A percentile compares a stretch with the other conserved stretches of the same genome.
Evolutionary conservation across 1,140 invertebrate genomes (phyloP).

Genomic region (Zaprionus ghesquierei): DNA sequence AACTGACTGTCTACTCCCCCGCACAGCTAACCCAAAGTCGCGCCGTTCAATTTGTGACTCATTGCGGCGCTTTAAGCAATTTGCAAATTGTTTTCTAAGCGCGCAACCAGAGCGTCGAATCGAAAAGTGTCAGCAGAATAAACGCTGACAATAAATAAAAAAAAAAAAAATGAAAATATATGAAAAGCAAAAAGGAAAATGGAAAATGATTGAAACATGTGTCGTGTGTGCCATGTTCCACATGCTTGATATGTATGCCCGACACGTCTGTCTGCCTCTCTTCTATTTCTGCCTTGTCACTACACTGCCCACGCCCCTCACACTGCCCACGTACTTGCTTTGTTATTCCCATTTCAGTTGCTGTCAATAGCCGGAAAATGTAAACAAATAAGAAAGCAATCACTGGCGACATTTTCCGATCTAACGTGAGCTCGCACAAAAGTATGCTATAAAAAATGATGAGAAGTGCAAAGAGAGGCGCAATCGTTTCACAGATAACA

Average conservation of each 20-base stretch:
- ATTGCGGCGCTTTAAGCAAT: slow-evolving; percentile 60
- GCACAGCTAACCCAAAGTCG: not conserved
- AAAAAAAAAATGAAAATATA: slow-evolving; percentile 4
- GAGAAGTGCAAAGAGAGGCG: slow-evolving; percentile 47
- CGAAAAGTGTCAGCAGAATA: slow-evolving; percentile 76
- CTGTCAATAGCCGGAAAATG: slow-evolving; percentile 72
- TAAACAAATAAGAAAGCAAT: slow-evolving; percentile 79
- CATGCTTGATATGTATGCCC: slow-evolving; percentile 73
- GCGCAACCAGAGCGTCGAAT: too few relatives aligned
- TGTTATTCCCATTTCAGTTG: slow-evolving; percentile 42
- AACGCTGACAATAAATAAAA: slow-evolving; percentile 79
- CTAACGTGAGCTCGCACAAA: slow-evolving; percentile 62
- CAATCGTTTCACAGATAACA: slow-evolving; percentile 20
- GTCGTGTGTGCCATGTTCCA: slow-evolving; percentile 40
- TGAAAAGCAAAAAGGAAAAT: slow-evolving; percentile 31
- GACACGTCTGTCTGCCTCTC: slow-evolving; percentile 48
- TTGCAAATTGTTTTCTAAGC: slow-evolving; percentile 80
- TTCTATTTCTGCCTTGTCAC: not conserved
- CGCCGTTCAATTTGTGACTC: slow-evolving; percentile 30
- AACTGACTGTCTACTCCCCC: not conserved
- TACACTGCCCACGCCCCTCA: slow-evolving; percentile 17
- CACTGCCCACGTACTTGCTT: not conserved
- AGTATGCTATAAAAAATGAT: slow-evolving; percentile 77
- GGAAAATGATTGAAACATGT: slow-evolving; percentile 80
- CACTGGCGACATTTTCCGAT: slow-evolving; percentile 66